phyloP scores from a whole-genome alignment of 2,113 vertebrate species.

The Phaetusa simplex region DNA sequence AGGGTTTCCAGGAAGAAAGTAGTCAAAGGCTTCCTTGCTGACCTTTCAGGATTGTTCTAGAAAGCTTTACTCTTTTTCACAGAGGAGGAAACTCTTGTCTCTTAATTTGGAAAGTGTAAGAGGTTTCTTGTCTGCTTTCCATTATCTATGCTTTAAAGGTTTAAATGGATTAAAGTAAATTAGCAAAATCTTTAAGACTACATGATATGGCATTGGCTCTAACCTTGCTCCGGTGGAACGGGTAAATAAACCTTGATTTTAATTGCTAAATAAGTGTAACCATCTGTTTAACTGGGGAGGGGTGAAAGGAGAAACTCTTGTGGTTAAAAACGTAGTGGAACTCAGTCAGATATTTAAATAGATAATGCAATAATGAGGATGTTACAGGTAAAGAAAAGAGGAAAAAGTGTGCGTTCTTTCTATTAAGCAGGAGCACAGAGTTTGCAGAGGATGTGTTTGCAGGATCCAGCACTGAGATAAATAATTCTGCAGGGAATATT shows the following conservation, averaged over 20 bases:
- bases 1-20: conserved; percentile 45
- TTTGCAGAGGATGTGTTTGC: neutral
- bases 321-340: neutral
- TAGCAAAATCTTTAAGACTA: conserved; percentile 62
- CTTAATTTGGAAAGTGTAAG: conserved; percentile 43
- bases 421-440: neutral
- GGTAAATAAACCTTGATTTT: conserved; percentile 33
- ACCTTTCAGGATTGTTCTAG: conserved; percentile 47
- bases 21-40: conserved; percentile 45
- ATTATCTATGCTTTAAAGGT: conserved; percentile 65
- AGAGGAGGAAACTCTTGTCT: conserved; percentile 10
- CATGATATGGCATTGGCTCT: conserved; percentile 1
- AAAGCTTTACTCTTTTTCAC: neutral
- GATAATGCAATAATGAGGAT: neutral
- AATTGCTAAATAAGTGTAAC: conserved; percentile 38
- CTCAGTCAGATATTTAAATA: neutral
- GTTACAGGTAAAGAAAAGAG: neutral
- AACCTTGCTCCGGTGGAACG: neutral
- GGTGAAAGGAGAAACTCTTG: conserved; percentile 12
- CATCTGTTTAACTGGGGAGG: neutral
- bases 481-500: neutral
- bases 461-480: neutral
- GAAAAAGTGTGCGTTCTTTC: neutral
- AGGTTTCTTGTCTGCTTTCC: conserved; percentile 31
- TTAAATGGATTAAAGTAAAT: conserved; percentile 75